Percentiles rank a stretch among this genome's conserved stretches.
These are phyloP conservation scores for Hystrix brachyura DNA, from an alignment of 2,113 vertebrate genomes.

Conservation along the genomic window DNA sequence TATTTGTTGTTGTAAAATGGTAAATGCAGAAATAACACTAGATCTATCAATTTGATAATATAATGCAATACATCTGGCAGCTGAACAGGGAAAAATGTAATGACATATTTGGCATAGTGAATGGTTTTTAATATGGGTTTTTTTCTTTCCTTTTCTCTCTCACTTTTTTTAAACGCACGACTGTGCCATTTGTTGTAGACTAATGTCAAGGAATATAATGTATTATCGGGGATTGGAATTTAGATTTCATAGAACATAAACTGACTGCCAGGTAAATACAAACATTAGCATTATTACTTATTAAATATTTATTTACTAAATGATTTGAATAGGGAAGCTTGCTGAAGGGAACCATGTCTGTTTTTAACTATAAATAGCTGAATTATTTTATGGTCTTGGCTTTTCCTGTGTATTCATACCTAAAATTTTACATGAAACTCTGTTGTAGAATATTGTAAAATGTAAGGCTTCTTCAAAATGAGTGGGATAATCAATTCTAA, in stretches of 20 bases:
- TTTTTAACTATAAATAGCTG: constrained; percentile 71
- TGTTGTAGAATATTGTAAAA: constrained; percentile 72
- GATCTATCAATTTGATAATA: constrained; percentile 90
- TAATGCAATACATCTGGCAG: constrained; percentile 88
- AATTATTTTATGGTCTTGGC: constrained; percentile 69
- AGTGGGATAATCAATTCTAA: constrained; percentile 62
- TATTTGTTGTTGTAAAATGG: constrained; percentile 89
- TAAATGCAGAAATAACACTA: constrained; percentile 90
- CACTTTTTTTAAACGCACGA: constrained; percentile 74
- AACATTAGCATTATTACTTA: constrained; percentile 88
- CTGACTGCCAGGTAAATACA: constrained; percentile 89
- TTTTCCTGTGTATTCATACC: constrained; percentile 79
- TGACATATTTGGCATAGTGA: constrained; percentile 87
- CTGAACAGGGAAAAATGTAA: constrained; percentile 86
- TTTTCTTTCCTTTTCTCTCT: constrained; percentile 62
- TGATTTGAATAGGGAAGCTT: constrained; percentile 86
- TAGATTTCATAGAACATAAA: constrained; percentile 88
- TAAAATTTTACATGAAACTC: constrained; percentile 74
- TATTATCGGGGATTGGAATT: constrained; percentile 86
- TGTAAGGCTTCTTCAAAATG: constrained; percentile 73
- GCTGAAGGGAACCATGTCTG: constrained; percentile 80
- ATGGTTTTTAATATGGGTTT: constrained; percentile 86
- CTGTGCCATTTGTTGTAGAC: constrained; percentile 88
- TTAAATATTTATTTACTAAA: constrained; percentile 89
- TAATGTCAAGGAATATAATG: constrained; percentile 87